Base-by-base conservation (phyloP, 2,888 invertebrate species). In the Stictocephala bisonia region DNA sequence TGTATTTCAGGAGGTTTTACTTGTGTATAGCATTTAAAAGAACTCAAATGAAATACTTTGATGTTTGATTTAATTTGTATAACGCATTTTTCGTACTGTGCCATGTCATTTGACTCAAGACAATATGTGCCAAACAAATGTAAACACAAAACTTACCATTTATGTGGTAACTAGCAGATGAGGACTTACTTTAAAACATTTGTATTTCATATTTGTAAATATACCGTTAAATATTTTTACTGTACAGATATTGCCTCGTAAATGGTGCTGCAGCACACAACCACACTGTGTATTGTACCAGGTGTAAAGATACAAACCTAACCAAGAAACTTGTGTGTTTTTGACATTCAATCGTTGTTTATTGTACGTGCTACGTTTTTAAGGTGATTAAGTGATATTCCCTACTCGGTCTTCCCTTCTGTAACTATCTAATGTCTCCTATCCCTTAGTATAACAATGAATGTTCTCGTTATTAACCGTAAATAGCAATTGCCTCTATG, bases 91-190 rank as follows among this genome's bases (percentile, higher is more conserved):
- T n/a, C n/a, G n/a, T n/a, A n/a, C n/a, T n/a, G 64, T 64, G 64
- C 64, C 64, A 64, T 40, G 41, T 40, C 1, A 41, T 22, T 40
- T 29, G 40, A 60, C 60, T 31, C 40, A 22, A 15, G 64, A 64
- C 64, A 64, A 64, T 64, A 64, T 64, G 64, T 64, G 64, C 64
- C 64, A 64, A 64, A 64, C 31, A 29, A 2, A 64, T 24, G 24
- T 35, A 18, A 31, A 27, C 15, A 64, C 11, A n/a, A 20, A 24
- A 35, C 40, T 41, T 44, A 44, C 26, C 44, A 27, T 64, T 31
- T 18, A 27, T 6, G 24, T 22, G 51, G 56, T 56, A 9, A 9
- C 4, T 15, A 9, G 44, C 15, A n/a, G 15, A 44, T n/a, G n/a
- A n/a, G n/a, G n/a, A 11, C 7, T 44, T 26, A n/a, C 26, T 44